Conservation (phyloP, 2,888 invertebrate species). For the Dynastes grantii region DNA sequence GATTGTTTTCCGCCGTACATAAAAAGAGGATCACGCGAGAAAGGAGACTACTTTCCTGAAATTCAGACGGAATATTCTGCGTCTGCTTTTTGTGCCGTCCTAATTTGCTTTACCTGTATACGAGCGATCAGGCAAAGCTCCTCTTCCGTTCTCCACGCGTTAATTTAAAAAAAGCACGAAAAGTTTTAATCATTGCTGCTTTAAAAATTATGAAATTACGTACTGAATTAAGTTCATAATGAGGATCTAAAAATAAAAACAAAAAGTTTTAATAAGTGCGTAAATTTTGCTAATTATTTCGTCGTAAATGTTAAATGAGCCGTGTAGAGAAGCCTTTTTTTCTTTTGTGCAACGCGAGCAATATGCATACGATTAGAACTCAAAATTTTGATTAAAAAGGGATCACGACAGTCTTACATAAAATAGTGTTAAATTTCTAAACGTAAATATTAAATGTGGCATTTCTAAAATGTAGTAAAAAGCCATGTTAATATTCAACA, state of each 20-base stretch:
- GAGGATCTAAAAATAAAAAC: not conserved
- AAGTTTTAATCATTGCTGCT: constrained; percentile 7
- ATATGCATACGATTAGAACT: too few species aligned
- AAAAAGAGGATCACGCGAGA: not conserved
- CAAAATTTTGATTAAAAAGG: too few species aligned
- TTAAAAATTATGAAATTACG: constrained; percentile 4
- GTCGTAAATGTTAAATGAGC: not conserved
- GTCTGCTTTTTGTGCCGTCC: not conserved
- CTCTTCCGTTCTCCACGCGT: not conserved
- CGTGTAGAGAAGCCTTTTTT: too few species aligned
- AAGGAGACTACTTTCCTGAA: not conserved
- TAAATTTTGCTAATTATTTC: not conserved
- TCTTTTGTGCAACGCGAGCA: too few species aligned
- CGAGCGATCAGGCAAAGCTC: not conserved
- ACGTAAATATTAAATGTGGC: too few species aligned
- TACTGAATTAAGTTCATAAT: not conserved
- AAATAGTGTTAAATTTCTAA: too few species aligned
- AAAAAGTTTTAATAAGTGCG: not conserved
- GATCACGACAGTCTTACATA: too few species aligned
- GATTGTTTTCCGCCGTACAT: not conserved
- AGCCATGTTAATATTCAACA: too few species aligned
- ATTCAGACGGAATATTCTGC: not conserved
- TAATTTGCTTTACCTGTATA: constrained; percentile 6
- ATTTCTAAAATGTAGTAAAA: too few species aligned
- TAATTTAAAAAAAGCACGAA: constrained; percentile 5